Evolutionary conservation across 2,797 vertebrate genomes (phyloP), one percentile per base, ranked within the genome.

Genomic region (Thaleichthys pacificus): DNA sequence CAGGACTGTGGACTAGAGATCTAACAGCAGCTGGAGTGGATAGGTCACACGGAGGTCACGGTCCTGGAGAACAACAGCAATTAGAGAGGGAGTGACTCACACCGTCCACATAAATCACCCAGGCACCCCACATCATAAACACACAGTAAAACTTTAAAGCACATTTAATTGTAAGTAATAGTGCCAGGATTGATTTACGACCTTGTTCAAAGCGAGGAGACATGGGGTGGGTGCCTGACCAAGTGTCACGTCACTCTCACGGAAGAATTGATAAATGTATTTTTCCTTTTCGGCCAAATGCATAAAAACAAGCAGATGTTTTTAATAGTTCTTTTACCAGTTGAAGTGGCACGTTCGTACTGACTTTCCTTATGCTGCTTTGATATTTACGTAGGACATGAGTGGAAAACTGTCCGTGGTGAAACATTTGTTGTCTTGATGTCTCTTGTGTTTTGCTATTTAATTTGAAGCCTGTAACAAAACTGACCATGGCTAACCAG

Each of bases 81-180:
- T 93, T 93, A 94, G 85, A 32, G n/a, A 91, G 89, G 85, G 91
- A 91, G 86, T 94, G 93, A 95, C 91, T 95, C 91, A 90, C 88
- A 85, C 87, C 92, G 93, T 94, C 89, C 86, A 76, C 92, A 93
- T 96, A 95, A 96, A 96, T 96, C 93, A 92, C 83, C 84, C 85
- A 9, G 77, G 89, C 93, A 89, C 88, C 90, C 85, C 86, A 92
- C 89, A 93, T 94, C 93, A 94, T 94, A 93, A 95, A 95, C 93
- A 95, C 92, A 91, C 91, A 92, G 91, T 97, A 95, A 97, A 97
- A 95, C 85, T 95, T 94, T 93, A 93, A 95, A 94, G 91, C 87
- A 89, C 92, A 94, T 95, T 94, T 95, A 94, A 93, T 95, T 94
- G 92, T 91, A 95, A 93, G 94, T 94, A 94, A 94, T 92, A 92